These are phyloP conservation scores for Danaus plexippus DNA, from an alignment of 1,140 invertebrate species.

Conservation along the genomic window DNA sequence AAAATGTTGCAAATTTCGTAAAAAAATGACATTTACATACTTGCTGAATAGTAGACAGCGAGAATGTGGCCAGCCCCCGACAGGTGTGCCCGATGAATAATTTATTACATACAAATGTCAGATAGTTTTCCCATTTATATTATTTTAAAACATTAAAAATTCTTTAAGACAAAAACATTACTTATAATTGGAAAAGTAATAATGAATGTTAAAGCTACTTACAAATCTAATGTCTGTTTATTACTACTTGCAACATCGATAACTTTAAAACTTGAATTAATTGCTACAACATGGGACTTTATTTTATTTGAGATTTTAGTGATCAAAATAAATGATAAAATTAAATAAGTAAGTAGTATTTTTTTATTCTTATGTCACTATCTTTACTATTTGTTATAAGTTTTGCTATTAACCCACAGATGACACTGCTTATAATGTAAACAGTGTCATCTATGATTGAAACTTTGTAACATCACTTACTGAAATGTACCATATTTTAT, in stretches of 20 bases:
- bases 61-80: constrained; percentile 59
- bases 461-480: too few relatives aligned
- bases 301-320: too few relatives aligned
- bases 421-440: not conserved
- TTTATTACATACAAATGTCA: constrained; percentile 16
- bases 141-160: too few relatives aligned
- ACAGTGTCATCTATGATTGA: too few relatives aligned
- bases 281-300: too few relatives aligned
- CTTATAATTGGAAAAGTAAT: too few relatives aligned
- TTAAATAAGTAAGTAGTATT: not conserved
- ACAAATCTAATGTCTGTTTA: too few relatives aligned
- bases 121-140: not conserved
- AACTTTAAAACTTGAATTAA: too few relatives aligned
- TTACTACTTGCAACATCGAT: too few relatives aligned
- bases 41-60: constrained; percentile 64
- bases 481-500: too few relatives aligned
- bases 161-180: too few relatives aligned
- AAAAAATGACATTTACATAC: constrained; percentile 71
- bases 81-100: constrained; percentile 45
- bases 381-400: not conserved
- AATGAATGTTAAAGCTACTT: too few relatives aligned
- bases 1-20: constrained; percentile 49
- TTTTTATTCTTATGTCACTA: not conserved
- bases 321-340: not conserved
- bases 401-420: constrained; percentile 4